Base-by-base conservation (phyloP, 2,888 invertebrate species). In the Punctoribates punctum region DNA sequence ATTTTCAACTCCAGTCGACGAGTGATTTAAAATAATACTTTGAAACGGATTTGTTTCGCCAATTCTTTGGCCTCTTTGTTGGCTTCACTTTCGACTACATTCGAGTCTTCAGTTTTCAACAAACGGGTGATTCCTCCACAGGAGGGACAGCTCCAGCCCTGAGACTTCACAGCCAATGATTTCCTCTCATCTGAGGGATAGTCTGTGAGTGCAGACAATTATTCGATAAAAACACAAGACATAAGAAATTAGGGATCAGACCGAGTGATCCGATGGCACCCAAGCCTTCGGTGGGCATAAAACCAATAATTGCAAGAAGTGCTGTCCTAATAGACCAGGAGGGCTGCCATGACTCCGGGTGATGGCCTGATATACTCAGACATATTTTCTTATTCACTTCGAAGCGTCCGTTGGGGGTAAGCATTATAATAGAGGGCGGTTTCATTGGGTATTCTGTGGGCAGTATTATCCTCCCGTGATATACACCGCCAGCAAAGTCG, bases 341-440 rank as follows among this genome's bases (percentile, higher is more conserved):
- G 34, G 96, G 96, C 83, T 94, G 93, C 96, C 96, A 97, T 51
- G 94, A 93, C 84, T 97, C 96, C n/a, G 96, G 96, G 84, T 96
- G 96, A 85, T 95, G 91, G 6, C 94, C 95, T 78, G 95, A 96
- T 81, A 96, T 96, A 79, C 94, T 95, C 80, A 96, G 85, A 83
- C 96, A 97, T 81, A 97, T 95, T 85, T 96, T 96, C 84, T 93
- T 94, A 83, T 93, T 92, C 11, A 89, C 88, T 86, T 96, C 94
- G 85, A 97, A 96, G 80, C 96, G 88, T 70, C 96, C 96, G 84
- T 94, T 96, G 1, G 94, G 94, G 91, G 96, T 96, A 73, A 96
- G 84, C 73, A 97, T 85, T 82, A 96, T 94, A 80, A 96, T 94
- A 83, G 93, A 93, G 8, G 96, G 96, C 74, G 96, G 96, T 85